Evolutionary conservation across 2,113 vertebrate genomes (phyloP), one percentile per base, ranked within the genome.

Genomic region (Oceanites oceanicus): DNA sequence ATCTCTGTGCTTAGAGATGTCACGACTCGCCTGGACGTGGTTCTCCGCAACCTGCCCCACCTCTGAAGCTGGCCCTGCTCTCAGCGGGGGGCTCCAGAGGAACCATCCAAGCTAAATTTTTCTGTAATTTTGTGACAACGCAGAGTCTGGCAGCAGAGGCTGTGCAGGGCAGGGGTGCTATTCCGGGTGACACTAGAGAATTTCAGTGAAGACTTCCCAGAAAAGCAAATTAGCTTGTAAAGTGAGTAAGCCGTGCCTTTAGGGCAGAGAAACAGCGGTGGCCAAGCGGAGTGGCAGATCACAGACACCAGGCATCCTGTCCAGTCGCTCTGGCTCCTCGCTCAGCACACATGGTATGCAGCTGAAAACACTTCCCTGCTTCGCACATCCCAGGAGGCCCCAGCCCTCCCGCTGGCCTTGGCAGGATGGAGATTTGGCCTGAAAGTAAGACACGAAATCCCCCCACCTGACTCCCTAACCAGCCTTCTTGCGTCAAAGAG

Each of bases 361-460:
- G 65, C 56, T 15, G 59, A 36, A 65, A 88, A 63, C 58, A 45
- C 15, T 83, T 76, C 84, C 65, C 77, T 4, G 36, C 71, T 76
- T 8, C 14, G 4, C 50, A 3, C 80, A 42, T 65, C 84, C 89
- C 77, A 15, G 61, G 71, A 89, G 75, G 80, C 81, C 71, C 47
- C 92, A 62, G 50, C 76, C n/a, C 81, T 79, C 59, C 82, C 7
- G 13, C 82, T 45, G 75, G 34, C 75, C 68, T 95, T 78, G 92
- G 88, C 94, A 89, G 71, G 45, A 38, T 0, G 8, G 27, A 15
- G 76, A 49, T 61, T 70, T 27, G 91, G 93, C n/a, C 32, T 13
- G 44, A 45, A 61, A 76, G 10, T 11, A 29, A 32, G 78, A 23
- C 50, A 22, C 5, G 1, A 61, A 45, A 5, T 11, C 34, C 75